Percentiles rank a stretch among this genome's conserved stretches.
phyloP scores from a whole-genome alignment of 2,888 invertebrate genomes.

The Horisme vitalbata region DNA sequence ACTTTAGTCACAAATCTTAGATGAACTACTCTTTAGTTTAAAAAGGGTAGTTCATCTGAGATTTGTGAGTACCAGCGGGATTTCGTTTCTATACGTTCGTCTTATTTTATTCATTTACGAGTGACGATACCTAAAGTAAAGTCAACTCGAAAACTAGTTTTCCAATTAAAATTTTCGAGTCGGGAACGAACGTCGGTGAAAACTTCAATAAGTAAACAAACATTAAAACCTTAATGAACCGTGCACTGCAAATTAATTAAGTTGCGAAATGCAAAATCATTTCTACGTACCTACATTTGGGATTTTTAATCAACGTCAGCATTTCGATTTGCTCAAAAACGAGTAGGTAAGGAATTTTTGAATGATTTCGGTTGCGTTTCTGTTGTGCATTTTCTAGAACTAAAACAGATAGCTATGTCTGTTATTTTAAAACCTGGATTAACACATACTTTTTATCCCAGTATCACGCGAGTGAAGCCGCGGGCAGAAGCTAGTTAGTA shows the following conservation, averaged over 20 bases:
- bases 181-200: conserved; percentile 37
- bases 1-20: too few relatives aligned
- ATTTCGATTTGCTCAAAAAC: not conserved
- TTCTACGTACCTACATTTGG: too few relatives aligned
- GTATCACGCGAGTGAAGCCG: too few relatives aligned
- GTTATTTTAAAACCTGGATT: too few relatives aligned
- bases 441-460: too few relatives aligned
- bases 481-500: too few relatives aligned
- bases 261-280: conserved; percentile 25
- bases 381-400: too few relatives aligned
- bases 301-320: not conserved
- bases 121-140: conserved; percentile 27
- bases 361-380: too few relatives aligned
- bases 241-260: conserved; percentile 37
- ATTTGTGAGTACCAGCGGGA: not conserved
- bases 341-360: too few relatives aligned
- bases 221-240: conserved; percentile 38
- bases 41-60: too few relatives aligned
- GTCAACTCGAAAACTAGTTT: conserved; percentile 48
- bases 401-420: too few relatives aligned
- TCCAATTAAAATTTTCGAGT: conserved; percentile 56
- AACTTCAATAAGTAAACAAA: conserved; percentile 41
- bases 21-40: too few relatives aligned
- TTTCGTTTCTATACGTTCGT: conserved; percentile 12
- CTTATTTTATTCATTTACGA: conserved; percentile 1